Evolutionary conservation across 2,113 vertebrate genomes (phyloP), one percentile per base, ranked within the genome.

Genomic region (Amphiprion percula): DNA sequence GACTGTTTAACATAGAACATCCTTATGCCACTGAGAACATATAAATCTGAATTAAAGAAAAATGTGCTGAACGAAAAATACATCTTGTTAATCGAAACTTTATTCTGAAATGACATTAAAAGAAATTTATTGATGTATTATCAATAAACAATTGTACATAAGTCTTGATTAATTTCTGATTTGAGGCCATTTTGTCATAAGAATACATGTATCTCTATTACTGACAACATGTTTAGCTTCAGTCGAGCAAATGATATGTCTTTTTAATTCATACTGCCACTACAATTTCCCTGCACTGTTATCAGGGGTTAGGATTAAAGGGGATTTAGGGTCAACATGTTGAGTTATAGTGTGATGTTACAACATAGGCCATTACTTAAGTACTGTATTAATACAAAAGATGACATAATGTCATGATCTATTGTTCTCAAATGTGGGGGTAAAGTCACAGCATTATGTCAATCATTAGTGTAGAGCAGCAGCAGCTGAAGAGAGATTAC

Each of bases 401-500:
- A 77, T 86, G 68, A 56, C 61, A 75, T 66, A 8, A 69, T 70
- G 30, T 52, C 39, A 53, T 17, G 39, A 54, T 17, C 19, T 4
- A 41, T 56, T 82, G 60, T 53, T 53, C 61, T 82, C 55, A 65
- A 49, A 47, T 23, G 9, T 55, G 21, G 14, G 19, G 15, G 9
- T 67, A 30, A 58, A 58, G 61, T 78, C 61, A 53, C 16, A 33
- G 33, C 37, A 70, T 68, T 55, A 60, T 70, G 21, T 82, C 44
- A 77, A 41, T 82, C 62, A 78, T 84, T 68, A 64, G 11, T n/a
- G 50, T 10, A 67, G 16, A 58, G 58, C 53, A 41, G 17, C 62
- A 55, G 52, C 30, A 53, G 46, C 16, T 70, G 46, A 8, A 49
- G 49, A 74, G 33, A 70, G 77, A 85, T 87, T 86, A 82, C 19